Base-by-base conservation (phyloP, 2,113 vertebrate species). In the Sinocyclocheilus grahami region DNA sequence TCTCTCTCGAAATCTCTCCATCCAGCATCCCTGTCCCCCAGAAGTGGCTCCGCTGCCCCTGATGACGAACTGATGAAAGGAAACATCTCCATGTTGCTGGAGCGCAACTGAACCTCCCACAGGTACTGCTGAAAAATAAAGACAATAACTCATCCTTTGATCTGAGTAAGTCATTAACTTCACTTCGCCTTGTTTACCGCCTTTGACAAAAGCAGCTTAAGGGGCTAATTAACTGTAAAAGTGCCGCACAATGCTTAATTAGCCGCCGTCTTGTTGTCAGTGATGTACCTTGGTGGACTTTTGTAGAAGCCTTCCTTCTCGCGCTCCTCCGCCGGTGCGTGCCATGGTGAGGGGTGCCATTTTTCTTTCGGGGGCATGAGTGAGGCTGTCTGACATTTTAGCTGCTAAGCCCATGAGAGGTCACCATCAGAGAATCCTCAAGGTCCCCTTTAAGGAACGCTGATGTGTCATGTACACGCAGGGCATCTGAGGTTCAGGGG, bases 181-280 rank as follows among this genome's bases (percentile, higher is more conserved):
- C 77, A 83, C 81, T 77, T 75, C 48, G 82, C 87, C 85, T 90
- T 90, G 90, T 91, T 91, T 91, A 90, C 84, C 48, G 83, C 78
- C 72, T 85, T 88, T 89, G 88, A 88, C 89, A 88, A 84, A 88
- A 85, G 85, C 87, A 87, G 88, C 88, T 89, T 85, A 76, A 86
- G 89, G 88, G 88, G 78, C 84, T 88, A 91, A 89, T 91, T 91
- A 91, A 86, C 81, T 86, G 82, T 89, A 85, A 89, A 89, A 86
- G 88, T 83, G 65, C 22, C 75, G 78, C 87, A 86, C 88, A 89
- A 86, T 87, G 84, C 78, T 76, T 90, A 89, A 91, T 90, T 89
- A 90, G 78, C 63, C 16, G 24, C 39, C 75, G 60, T 62, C 67
- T 33, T 81, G 69, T 86, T 85, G 84, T 87, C 86, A 86, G 51